Base-by-base conservation (phyloP, 2,888 invertebrate species). In the Blera fallax region DNA sequence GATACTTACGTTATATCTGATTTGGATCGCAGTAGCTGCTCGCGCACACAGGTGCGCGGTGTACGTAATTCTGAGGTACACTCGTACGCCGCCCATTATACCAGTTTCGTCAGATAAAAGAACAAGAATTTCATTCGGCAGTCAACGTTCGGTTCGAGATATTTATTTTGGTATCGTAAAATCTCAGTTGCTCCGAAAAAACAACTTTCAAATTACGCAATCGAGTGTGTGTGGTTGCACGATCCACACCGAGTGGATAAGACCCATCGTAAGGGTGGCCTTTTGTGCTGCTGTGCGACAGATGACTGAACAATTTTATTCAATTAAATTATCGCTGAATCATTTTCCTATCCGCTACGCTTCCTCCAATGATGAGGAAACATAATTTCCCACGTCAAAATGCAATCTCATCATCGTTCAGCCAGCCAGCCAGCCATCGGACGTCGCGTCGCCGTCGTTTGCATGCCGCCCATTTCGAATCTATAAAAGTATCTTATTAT, bases 391-490 rank as follows among this genome's bases (percentile, higher is more conserved):
- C 80, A 84, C 84, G 84, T 80, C 74, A 56, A 58, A 74, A 69
- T 80, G 69, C 70, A 76, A 50, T 73, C 67, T 67, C 83, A 84
- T 84, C 69, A 65, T 60, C 72, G 54, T 77, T 3, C 52, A 2
- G 18, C 18, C 50, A 24, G 2, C 24, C 24, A 24, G 8, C n/a
- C n/a, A n/a, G n/a, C n/a, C n/a, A n/a, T n/a, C n/a, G n/a, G n/a
- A n/a, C n/a, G n/a, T n/a, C n/a, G n/a, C n/a, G n/a, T 62, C 58
- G 16, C n/a, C 29, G 45, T 74, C 43, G 74, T 77, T 82, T 77
- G 64, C 69, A 70, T 73, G 80, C 69, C 79, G 79, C 79, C 79
- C 74, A 80, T 84, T 84, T 80, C 74, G 60, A 84, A 70, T 84
- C 65, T 70, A 64, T 79, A 74, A 79, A 79, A 56, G 69, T 70